Percentiles rank a stretch among this genome's conserved stretches.
Evolutionary conservation across 35 echinoderm and acorn worm species (phyloP).

Genomic region (Acanthaster planci): DNA sequence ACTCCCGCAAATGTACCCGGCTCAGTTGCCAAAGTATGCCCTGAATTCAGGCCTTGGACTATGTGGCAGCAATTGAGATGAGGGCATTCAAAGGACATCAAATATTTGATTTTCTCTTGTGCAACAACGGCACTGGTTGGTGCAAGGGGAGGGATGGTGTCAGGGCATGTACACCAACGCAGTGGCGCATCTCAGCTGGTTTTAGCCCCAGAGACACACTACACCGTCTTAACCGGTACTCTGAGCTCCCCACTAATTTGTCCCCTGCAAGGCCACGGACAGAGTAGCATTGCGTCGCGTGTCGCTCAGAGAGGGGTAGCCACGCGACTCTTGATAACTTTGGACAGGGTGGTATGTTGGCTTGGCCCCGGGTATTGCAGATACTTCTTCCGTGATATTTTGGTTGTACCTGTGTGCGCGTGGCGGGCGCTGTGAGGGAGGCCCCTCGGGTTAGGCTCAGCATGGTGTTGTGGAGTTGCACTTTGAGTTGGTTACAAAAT

Average conservation of each 20-base stretch:
- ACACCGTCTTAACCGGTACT: conserved; percentile 1
- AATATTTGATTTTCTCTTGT: conserved; percentile 7
- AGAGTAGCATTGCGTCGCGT: conserved; percentile 14
- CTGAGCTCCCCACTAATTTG: background rate
- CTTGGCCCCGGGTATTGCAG: background rate
- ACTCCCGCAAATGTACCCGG: background rate
- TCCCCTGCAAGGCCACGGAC: background rate
- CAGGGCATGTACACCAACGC: too few relatives aligned
- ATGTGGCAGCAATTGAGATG: background rate
- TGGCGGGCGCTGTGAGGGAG: background rate
- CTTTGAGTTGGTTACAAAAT: conserved; percentile 28
- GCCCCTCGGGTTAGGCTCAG: conserved; percentile 15
- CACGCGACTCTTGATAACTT: conserved; percentile 23
- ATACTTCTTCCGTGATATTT: background rate
- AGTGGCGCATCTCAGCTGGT: background rate
- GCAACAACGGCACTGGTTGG: background rate
- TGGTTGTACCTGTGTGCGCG: background rate
- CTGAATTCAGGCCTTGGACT: background rate
- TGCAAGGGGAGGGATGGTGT: too few relatives aligned
- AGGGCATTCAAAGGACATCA: conserved; percentile 14
- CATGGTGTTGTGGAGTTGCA: background rate
- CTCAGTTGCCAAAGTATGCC: conserved; percentile 9
- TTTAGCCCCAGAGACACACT: background rate
- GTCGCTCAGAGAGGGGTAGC: conserved; percentile 14
- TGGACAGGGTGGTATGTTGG: background rate